A percentile compares a stretch with the other conserved stretches of the same genome.
These are phyloP conservation scores for Crematogaster levior DNA, from an alignment of 2,888 invertebrate genomes.

Conservation along the genomic window DNA sequence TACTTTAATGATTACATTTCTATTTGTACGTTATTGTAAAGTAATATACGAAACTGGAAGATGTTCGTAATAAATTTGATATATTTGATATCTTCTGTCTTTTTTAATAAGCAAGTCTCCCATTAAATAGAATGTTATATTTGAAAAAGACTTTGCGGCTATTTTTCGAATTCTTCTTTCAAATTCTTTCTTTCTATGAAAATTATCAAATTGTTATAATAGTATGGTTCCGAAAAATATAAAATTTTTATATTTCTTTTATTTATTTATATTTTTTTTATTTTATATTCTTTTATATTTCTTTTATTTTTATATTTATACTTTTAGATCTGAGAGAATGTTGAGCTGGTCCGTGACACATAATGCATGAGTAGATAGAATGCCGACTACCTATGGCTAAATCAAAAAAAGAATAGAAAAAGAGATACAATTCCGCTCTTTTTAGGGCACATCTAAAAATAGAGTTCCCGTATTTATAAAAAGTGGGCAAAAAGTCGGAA, in stretches of 20 bases:
- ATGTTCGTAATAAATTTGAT: neutral
- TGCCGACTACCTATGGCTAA: slow-evolving; percentile 15
- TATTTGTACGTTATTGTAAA: neutral
- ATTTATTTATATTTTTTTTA: neutral
- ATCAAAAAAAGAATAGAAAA: neutral
- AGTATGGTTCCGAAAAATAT: slow-evolving; percentile 3
- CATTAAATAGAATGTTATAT: neutral
- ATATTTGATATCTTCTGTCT: neutral
- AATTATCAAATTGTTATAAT: neutral
- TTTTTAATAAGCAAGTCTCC: neutral
- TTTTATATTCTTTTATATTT: slow-evolving; percentile 8
- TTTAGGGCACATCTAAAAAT: slow-evolving; percentile 53
- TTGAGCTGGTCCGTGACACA: too few species aligned
- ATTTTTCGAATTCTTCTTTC: neutral
- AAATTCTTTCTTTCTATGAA: neutral
- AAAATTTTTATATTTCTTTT: neutral
- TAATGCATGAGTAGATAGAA: slow-evolving; percentile 3
- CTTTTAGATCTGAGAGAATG: neutral
- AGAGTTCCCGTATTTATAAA: slow-evolving; percentile 37
- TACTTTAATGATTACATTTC: neutral
- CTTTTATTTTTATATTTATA: too few species aligned
- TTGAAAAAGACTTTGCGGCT: neutral
- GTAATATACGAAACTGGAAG: neutral
- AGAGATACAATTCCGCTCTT: neutral
- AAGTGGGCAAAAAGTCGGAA: slow-evolving; percentile 55